These are phyloP conservation scores for Lucilia cuprina DNA, from an alignment of 1,140 invertebrate species.

Conservation along the genomic window DNA sequence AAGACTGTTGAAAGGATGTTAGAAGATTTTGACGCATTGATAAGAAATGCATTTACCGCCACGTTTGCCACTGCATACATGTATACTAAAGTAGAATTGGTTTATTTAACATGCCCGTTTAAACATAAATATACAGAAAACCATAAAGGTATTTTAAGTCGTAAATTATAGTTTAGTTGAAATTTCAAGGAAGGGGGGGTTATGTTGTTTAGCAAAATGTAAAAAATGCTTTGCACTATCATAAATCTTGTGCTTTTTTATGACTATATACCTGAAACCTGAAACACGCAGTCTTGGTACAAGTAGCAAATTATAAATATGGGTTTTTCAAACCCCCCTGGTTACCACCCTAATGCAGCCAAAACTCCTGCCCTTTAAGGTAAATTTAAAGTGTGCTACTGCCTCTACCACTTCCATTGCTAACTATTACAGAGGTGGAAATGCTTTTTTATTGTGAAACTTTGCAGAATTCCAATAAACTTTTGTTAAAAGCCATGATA, in stretches of 20 bases:
- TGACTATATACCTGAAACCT: not conserved
- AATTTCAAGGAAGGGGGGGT: not conserved
- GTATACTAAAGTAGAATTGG: not conserved
- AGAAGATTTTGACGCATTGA: slow-evolving; percentile 28
- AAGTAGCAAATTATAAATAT: not conserved
- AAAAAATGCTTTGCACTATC: not conserved
- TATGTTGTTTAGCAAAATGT: not conserved
- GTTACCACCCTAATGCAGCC: not conserved
- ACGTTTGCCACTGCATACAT: not conserved
- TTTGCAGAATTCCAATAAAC: too few species aligned
- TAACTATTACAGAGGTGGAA: too few species aligned
- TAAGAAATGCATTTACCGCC: not conserved
- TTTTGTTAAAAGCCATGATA: too few species aligned
- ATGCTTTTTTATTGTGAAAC: too few species aligned
- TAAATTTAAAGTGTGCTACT: too few species aligned
- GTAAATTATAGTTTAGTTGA: slow-evolving; percentile 26
- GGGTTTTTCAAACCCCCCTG: not conserved
- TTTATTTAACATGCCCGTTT: not conserved
- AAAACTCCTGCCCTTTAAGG: too few species aligned
- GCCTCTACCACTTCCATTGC: too few species aligned
- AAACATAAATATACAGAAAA: not conserved
- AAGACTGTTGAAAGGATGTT: not conserved
- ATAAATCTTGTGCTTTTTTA: slow-evolving; percentile 27
- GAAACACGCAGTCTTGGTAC: not conserved
- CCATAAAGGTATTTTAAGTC: slow-evolving; percentile 17